Conservation (phyloP, 2,888 invertebrate genomes). For the Listrodromus nycthemerus region DNA sequence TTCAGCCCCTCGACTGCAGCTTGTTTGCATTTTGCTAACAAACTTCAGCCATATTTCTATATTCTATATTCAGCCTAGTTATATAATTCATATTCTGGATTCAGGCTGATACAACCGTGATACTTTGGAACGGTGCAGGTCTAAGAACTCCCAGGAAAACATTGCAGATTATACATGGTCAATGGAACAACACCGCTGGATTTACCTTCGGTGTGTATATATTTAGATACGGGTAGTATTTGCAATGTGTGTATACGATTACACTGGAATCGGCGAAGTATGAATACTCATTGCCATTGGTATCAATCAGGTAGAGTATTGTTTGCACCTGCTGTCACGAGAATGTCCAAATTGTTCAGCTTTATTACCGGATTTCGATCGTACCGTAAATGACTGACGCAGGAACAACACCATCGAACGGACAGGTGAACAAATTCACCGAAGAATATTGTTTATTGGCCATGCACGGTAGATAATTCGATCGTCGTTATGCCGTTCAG, state of each 20-base stretch:
- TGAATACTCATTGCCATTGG: slow-evolving; percentile 52
- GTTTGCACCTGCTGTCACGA: slow-evolving; percentile 42
- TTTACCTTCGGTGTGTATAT: slow-evolving; percentile 61
- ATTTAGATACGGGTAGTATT: slow-evolving; percentile 61
- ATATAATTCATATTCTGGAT: too few species aligned
- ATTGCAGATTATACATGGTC: neutral
- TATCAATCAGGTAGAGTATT: slow-evolving; percentile 45
- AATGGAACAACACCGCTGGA: neutral
- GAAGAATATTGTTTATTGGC: too few species aligned
- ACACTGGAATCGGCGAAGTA: slow-evolving; percentile 54
- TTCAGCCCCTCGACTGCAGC: neutral
- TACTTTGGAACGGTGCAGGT: neutral
- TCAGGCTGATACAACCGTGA: neutral
- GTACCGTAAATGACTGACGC: too few species aligned
- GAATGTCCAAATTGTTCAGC: slow-evolving; percentile 58
- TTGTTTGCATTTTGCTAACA: neutral
- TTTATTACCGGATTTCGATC: too few species aligned
- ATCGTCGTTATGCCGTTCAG: too few species aligned
- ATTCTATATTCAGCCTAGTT: too few species aligned
- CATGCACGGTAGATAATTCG: too few species aligned
- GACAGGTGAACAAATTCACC: too few species aligned
- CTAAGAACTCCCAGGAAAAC: neutral
- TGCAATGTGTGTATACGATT: slow-evolving; percentile 43
- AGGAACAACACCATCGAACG: too few species aligned
- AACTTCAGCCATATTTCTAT: neutral